Conservation (phyloP, 2,797 vertebrate genomes). For the Mormyrus hasselquistii region DNA sequence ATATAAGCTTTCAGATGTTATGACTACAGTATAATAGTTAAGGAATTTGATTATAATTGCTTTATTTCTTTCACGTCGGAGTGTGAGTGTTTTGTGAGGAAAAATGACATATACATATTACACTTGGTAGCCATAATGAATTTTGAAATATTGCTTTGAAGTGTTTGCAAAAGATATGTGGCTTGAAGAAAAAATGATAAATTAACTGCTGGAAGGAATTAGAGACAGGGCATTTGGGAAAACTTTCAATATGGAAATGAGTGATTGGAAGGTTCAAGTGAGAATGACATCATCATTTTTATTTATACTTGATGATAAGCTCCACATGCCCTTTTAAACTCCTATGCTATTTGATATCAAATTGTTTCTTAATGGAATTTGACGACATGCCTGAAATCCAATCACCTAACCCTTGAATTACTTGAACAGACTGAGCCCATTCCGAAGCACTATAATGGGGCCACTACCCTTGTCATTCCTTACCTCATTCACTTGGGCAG, state of each 20-base stretch:
- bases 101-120: constrained; percentile 48
- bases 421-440: constrained; percentile 41
- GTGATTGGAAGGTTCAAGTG: constrained; percentile 49
- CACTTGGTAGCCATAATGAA: constrained; percentile 55
- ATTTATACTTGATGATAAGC: constrained; percentile 55
- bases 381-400: constrained; percentile 58
- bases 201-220: constrained; percentile 70
- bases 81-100: constrained; percentile 53
- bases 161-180: constrained; percentile 46
- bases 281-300: constrained; percentile 56
- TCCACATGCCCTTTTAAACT: constrained; percentile 45
- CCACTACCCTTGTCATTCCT: constrained; percentile 44
- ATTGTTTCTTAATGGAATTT: constrained; percentile 62
- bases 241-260: constrained; percentile 54
- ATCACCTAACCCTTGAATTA: constrained; percentile 54
- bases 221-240: constrained; percentile 50
- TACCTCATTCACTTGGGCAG: background rate
- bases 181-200: constrained; percentile 60
- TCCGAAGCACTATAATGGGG: constrained; percentile 45
- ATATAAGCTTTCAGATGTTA: background rate
- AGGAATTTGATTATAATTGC: constrained; percentile 21
- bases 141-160: constrained; percentile 62
- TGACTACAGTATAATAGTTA: constrained; percentile 23
- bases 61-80: constrained; percentile 27
- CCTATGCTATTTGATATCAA: constrained; percentile 45